Percentiles rank a stretch among this genome's conserved stretches.
Evolutionary conservation across 2,888 invertebrate species (phyloP).

Genomic region (Cylindroiulus punctatus): DNA sequence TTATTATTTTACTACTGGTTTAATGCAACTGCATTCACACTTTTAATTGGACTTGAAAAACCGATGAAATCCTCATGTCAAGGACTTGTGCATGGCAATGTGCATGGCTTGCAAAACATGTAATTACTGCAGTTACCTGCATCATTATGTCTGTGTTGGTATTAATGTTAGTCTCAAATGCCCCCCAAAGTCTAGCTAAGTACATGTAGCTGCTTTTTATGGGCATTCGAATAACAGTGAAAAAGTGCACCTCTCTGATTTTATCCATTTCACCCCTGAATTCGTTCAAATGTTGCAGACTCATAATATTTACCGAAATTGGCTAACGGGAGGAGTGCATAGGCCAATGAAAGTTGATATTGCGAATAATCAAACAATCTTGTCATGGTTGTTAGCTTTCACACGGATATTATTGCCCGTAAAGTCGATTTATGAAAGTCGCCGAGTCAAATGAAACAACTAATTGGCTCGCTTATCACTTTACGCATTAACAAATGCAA

Average conservation of each 20-base stretch:
- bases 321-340: background rate
- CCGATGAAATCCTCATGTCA: too few species aligned
- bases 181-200: too few species aligned
- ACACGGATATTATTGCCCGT: background rate
- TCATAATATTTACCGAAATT: background rate
- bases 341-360: conserved; percentile 6
- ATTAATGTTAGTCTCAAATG: too few species aligned
- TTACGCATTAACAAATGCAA: conserved; percentile 1
- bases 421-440: background rate
- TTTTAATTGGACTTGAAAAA: too few species aligned
- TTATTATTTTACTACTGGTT: too few species aligned
- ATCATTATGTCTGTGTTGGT: too few species aligned
- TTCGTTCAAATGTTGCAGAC: background rate
- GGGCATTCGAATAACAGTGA: background rate
- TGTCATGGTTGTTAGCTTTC: background rate
- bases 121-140: too few species aligned
- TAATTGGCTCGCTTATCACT: conserved; percentile 20
- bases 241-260: background rate
- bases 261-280: background rate
- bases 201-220: too few species aligned
- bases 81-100: too few species aligned
- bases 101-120: too few species aligned
- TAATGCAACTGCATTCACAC: too few species aligned
- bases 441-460: background rate
- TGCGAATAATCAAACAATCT: background rate